Percentiles rank a stretch among this genome's conserved stretches.
phyloP scores from a whole-genome alignment of 1,140 invertebrate species.

The Campoletis sonorensis region DNA sequence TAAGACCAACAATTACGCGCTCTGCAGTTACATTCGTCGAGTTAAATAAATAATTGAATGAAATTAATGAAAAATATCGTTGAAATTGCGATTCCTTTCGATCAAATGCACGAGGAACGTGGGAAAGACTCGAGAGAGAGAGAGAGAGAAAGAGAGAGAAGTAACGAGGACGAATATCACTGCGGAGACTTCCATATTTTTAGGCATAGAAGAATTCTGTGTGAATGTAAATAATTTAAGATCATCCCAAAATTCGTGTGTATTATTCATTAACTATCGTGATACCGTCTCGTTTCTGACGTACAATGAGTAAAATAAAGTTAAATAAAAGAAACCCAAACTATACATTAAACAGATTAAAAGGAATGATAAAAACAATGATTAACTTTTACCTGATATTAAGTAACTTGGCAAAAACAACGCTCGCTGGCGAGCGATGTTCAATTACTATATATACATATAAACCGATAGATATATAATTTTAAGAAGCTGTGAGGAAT shows the following conservation, averaged over 20 bases:
- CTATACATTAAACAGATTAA: conserved; percentile 12
- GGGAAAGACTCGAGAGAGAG: background rate
- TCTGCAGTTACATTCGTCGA: conserved; percentile 20
- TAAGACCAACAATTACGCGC: conserved; percentile 21
- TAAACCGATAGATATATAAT: conserved; percentile 15
- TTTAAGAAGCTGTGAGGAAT: conserved; percentile 29
- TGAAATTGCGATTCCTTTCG: background rate
- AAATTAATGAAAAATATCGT: background rate
- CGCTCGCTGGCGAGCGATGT: conserved; percentile 54
- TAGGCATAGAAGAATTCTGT: conserved; percentile 41
- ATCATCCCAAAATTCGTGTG: conserved; percentile 8
- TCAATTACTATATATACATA: conserved; percentile 43
- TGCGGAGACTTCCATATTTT: conserved; percentile 26
- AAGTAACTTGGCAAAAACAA: conserved; percentile 46
- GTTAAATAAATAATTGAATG: background rate
- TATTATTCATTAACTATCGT: conserved; percentile 24
- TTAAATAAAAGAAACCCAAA: conserved; percentile 14
- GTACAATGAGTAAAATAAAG: conserved; percentile 2
- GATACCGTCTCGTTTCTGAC: conserved; percentile 10
- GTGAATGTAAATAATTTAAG: conserved; percentile 47
- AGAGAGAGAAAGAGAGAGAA: too few species aligned
- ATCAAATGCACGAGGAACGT: too few species aligned
- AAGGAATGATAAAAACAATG: conserved; percentile 33
- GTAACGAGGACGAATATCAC: conserved; percentile 6
- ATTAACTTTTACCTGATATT: conserved; percentile 39